Evolutionary conservation across 2,113 vertebrate species (phyloP).

Genomic region (Castor canadensis): DNA sequence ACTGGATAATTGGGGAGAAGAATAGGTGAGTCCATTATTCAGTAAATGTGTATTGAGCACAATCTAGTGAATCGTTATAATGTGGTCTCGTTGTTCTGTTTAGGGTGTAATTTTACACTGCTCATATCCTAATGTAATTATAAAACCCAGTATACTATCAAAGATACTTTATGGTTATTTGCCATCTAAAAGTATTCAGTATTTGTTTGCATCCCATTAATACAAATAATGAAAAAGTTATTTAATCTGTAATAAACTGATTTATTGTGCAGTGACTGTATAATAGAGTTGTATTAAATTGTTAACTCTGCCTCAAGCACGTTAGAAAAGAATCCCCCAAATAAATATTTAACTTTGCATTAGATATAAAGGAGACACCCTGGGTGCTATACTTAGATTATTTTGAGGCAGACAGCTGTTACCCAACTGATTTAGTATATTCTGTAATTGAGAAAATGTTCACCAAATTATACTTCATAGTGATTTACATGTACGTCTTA

Average conservation of each 20-base stretch:
- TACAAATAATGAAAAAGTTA: constrained; percentile 61
- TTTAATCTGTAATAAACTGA: constrained; percentile 61
- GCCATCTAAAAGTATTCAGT: constrained; percentile 62
- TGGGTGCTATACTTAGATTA: constrained; percentile 76
- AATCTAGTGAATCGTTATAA: constrained; percentile 59
- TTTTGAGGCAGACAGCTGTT: constrained; percentile 73
- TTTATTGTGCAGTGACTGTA: constrained; percentile 73
- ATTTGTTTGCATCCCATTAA: constrained; percentile 68
- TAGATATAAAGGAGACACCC: constrained; percentile 61
- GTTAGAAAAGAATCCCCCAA: constrained; percentile 45
- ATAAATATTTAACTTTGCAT: constrained; percentile 64
- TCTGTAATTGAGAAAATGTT: constrained; percentile 77
- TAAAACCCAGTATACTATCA: constrained; percentile 54
- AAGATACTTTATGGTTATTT: constrained; percentile 68
- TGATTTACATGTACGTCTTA: constrained; percentile 76
- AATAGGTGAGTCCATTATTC: too few species aligned
- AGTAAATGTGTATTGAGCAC: constrained; percentile 67
- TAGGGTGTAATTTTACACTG: constrained; percentile 55
- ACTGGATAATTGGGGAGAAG: constrained; percentile 58
- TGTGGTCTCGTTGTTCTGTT: constrained; percentile 53
- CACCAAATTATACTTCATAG: constrained; percentile 72
- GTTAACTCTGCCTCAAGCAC: constrained; percentile 65
- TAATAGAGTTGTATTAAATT: constrained; percentile 55
- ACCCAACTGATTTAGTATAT: constrained; percentile 70
- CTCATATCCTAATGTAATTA: constrained; percentile 61